phyloP scores from a whole-genome alignment of 2,113 vertebrate genomes.

The Cairina moschata region DNA sequence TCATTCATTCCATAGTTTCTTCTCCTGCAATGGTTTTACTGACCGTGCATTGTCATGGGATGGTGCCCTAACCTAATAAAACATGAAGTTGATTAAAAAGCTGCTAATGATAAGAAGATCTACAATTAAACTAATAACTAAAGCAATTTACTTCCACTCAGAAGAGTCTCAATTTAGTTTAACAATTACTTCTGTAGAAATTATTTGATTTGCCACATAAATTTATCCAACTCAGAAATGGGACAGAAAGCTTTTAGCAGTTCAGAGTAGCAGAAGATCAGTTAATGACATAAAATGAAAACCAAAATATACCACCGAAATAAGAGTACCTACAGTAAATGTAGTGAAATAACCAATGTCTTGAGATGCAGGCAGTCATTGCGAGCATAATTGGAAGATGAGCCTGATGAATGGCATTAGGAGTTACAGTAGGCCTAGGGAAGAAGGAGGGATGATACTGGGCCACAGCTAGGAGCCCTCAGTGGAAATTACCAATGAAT shows the following conservation, averaged over 20 bases:
- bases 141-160: slow-evolving; percentile 1
- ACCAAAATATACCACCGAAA: background rate
- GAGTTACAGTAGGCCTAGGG: background rate
- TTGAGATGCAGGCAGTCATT: background rate
- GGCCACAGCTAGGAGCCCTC: background rate
- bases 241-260: slow-evolving; percentile 8
- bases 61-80: background rate
- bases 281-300: background rate
- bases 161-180: background rate
- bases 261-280: background rate
- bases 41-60: background rate
- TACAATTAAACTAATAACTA: background rate
- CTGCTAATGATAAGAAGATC: background rate
- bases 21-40: background rate
- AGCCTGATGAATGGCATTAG: background rate
- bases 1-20: background rate
- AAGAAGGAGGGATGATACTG: background rate
- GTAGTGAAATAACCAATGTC: background rate
- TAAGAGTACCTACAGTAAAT: background rate
- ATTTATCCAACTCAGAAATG: background rate
- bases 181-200: background rate
- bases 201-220: background rate
- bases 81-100: background rate
- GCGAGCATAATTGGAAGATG: background rate
- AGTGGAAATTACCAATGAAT: background rate